Conservation (phyloP, 1,140 invertebrate species). For the Charaxes varanes region DNA sequence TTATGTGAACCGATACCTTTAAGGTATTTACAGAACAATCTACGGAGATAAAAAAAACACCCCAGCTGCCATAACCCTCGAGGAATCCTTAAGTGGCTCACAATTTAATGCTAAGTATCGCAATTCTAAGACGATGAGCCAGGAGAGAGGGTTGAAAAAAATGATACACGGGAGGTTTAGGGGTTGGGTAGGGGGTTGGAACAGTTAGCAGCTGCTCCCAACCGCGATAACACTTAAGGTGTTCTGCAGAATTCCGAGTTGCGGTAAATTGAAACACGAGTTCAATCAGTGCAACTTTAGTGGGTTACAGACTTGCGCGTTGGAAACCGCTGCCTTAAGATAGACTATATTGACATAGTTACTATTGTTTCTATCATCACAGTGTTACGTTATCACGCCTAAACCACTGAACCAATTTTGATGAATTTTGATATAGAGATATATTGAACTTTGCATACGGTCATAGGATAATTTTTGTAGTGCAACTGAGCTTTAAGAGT, state of each 20-base stretch:
- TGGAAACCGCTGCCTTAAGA: constrained; percentile 5
- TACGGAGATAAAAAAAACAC: constrained; percentile 44
- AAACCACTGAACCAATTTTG: no score
- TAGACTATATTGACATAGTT: no score
- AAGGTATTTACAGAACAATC: constrained; percentile 65
- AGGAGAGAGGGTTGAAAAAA: constrained; percentile 59
- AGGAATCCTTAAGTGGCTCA: constrained; percentile 54
- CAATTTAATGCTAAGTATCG: constrained; percentile 69
- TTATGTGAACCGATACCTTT: constrained; percentile 60
- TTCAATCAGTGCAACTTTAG: constrained; percentile 17
- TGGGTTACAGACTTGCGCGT: constrained; percentile 7
- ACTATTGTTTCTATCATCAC: no score
- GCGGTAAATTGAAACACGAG: constrained; percentile 27
- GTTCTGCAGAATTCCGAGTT: constrained; percentile 37
- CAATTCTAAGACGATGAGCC: constrained; percentile 54
- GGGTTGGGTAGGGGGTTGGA: constrained; percentile 30
- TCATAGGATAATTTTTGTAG: no score
- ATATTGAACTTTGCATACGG: no score
- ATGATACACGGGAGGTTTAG: constrained; percentile 42
- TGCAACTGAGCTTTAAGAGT: no score
- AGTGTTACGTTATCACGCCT: no score
- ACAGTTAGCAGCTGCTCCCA: constrained; percentile 56
- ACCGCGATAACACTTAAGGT: constrained; percentile 57
- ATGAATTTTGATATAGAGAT: no score
- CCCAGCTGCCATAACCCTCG: constrained; percentile 41